Evolutionary conservation across 1,140 invertebrate genomes (phyloP).

Genomic region (Drosophila punjabiensis): DNA sequence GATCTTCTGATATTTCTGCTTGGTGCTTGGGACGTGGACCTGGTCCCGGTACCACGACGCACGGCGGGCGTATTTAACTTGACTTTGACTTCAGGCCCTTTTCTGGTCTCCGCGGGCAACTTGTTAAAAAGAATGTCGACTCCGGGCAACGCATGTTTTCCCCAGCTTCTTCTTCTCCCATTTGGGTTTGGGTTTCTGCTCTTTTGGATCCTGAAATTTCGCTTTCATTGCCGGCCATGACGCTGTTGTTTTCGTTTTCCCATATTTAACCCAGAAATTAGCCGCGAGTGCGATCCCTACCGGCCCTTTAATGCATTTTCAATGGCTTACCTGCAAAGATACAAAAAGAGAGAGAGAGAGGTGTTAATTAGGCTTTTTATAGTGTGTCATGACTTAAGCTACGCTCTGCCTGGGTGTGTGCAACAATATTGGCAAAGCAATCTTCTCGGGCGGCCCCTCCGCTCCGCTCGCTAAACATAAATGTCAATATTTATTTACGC

Average conservation of each 20-base stretch:
- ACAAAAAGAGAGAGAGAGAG: slow-evolving; percentile 24
- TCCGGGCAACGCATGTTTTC: slow-evolving; percentile 73
- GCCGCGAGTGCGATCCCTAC: slow-evolving; percentile 31
- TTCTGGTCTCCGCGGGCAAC: slow-evolving; percentile 65
- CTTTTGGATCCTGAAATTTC: slow-evolving; percentile 56
- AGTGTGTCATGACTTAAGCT: slow-evolving; percentile 48
- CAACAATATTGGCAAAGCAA: slow-evolving; percentile 57
- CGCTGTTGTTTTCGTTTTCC: slow-evolving; percentile 58
- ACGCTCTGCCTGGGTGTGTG: slow-evolving; percentile 12
- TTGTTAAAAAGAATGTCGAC: slow-evolving; percentile 83
- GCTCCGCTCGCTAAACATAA: slow-evolving; percentile 58
- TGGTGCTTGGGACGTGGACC: slow-evolving; percentile 7
- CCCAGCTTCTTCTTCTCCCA: slow-evolving; percentile 8
- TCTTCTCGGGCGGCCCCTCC: slow-evolving; percentile 15
- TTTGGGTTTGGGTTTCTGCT: slow-evolving; percentile 2
- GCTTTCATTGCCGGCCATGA: slow-evolving; percentile 77
- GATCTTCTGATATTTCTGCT: slow-evolving; percentile 80
- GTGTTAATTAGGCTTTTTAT: slow-evolving; percentile 79
- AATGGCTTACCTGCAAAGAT: slow-evolving; percentile 29
- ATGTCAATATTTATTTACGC: slow-evolving; percentile 75
- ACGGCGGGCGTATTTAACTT: slow-evolving; percentile 82
- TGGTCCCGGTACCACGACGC: slow-evolving; percentile 45
- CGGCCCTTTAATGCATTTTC: slow-evolving; percentile 61
- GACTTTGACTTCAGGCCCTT: slow-evolving; percentile 65
- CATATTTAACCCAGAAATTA: slow-evolving; percentile 82